Evolutionary conservation across 1,140 invertebrate genomes (phyloP), one percentile per base, ranked within the genome.

Genomic region (Lordiphosa clarofinis): DNA sequence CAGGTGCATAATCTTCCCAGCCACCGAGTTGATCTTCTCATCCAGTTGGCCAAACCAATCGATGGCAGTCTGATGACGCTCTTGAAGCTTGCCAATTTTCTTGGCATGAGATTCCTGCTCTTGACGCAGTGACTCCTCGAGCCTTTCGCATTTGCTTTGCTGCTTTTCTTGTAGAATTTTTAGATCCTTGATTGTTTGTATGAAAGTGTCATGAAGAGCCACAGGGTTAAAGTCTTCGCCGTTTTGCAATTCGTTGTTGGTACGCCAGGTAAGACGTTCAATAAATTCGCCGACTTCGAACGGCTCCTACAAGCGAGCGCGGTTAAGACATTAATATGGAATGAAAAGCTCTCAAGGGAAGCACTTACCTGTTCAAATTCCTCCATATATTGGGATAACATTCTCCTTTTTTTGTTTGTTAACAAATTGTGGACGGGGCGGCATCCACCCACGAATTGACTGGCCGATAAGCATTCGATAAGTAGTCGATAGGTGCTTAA

Each of bases 241-340:
- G 21, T 91, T 92, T 12, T 91, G 92, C 31, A 92, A 93, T 81
- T 96, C 95, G 63, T 94, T 94, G 70, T 96, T 95, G 35, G 96
- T 96, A 82, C 97, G 92, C 94, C 97, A 98, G 56, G 98, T 98
- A 67, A 99, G 90, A 56, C 97, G 91, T 90, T 99, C 98, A 1
- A 99, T 97, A 92, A 99, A 99, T 84, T 99, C 97, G 89, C 97
- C 95, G 15, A 96, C 94, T 91, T 99, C 96, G 90, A 99, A 99
- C 1, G 97, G 96, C 87, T 99, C 97, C 96, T 96, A 35, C 33
- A 31, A 24, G 4, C 6, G 1, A 35, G 43, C 55, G 43, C 7
- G 10, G 3, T 37, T 38, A 3, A 0, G 1, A 4, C 4, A 8
- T 38, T 9, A 9, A 38, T 38, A 13, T 48, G 3, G 12, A 3